Base-by-base conservation (phyloP, 2,888 invertebrate species). In the Oxytorus armatus region DNA sequence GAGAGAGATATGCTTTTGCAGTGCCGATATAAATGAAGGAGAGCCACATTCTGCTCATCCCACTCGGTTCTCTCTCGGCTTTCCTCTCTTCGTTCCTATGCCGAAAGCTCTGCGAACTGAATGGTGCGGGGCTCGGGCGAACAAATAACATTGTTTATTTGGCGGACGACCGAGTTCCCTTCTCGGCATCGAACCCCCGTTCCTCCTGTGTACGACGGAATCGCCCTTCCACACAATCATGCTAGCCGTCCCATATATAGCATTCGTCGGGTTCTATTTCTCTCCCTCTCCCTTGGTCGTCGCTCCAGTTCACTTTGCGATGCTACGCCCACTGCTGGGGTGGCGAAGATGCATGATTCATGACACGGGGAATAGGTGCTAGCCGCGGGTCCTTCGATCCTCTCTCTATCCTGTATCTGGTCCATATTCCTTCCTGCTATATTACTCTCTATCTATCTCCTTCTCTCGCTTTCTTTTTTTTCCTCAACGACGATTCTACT, bases 131-230 rank as follows among this genome's bases (percentile, higher is more conserved):
- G 84, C 84, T 84, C 82, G 57, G 66, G 36, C 81, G 87, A 86
- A 88, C 88, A 88, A 89, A 90, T 88, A 89, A 89, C 89, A 88
- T 89, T 89, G 90, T 89, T 90, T 89, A 89, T 90, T 90, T 87
- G 87, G 81, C 84, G 85, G 87, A 87, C 84, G 86, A 83, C 79
- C 81, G 57, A 77, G 79, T 78, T 86, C 82, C 85, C 82, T 78
- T 77, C 76, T 78, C 84, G 83, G 77, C 82, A 84, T 82, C 82
- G 73, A 73, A 59, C 57, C 57, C 70, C 66, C 8, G 59, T 61
- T 79, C 39, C 57, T 47, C 49, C 14, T 42, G 57, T 66, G 68
- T 68, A 72, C 44, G 53, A n/a, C 70, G 73, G 49, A 49, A 57
- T 33, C 42, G 53, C 18, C 42, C 23, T n/a, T 33, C 53, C 59